These are phyloP conservation scores for Phasianus colchicus DNA, from an alignment of 2,113 vertebrate genomes.

Conservation along the genomic window DNA sequence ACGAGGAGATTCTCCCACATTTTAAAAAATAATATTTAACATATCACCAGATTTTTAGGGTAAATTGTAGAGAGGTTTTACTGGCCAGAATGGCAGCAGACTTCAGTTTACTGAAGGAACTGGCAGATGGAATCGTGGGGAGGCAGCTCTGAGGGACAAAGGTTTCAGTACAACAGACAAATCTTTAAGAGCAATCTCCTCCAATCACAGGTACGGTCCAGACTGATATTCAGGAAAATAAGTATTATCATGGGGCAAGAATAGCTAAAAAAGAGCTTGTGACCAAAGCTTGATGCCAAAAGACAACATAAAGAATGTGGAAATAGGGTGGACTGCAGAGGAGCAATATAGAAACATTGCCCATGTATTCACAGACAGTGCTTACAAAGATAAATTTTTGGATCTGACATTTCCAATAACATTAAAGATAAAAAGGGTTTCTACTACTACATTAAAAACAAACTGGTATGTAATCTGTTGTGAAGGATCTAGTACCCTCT, in stretches of 20 bases:
- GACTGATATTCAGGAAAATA: background rate
- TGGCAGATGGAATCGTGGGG: background rate
- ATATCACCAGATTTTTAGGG: fast-evolving
- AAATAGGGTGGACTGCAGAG: background rate
- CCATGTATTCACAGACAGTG: background rate
- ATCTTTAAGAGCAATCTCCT: background rate
- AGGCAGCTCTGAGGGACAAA: background rate
- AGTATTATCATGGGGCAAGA: background rate
- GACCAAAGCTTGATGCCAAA: background rate
- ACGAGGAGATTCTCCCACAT: background rate
- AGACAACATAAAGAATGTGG: background rate
- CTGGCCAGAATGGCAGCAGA: background rate
- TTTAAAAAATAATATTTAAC: background rate
- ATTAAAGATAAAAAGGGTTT: too few species aligned
- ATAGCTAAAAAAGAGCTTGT: background rate
- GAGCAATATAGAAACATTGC: background rate
- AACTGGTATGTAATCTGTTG: slow-evolving; percentile 80
- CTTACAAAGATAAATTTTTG: too few species aligned
- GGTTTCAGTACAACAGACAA: background rate
- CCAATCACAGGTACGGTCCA: background rate
- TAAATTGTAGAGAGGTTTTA: background rate
- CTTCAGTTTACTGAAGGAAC: background rate
- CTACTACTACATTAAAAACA: slow-evolving; percentile 52
- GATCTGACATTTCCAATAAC: too few species aligned
- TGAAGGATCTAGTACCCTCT: slow-evolving; percentile 77